Evolutionary conservation across 1,140 invertebrate species (phyloP).

Genomic region (Drosophila sturtevanti): DNA sequence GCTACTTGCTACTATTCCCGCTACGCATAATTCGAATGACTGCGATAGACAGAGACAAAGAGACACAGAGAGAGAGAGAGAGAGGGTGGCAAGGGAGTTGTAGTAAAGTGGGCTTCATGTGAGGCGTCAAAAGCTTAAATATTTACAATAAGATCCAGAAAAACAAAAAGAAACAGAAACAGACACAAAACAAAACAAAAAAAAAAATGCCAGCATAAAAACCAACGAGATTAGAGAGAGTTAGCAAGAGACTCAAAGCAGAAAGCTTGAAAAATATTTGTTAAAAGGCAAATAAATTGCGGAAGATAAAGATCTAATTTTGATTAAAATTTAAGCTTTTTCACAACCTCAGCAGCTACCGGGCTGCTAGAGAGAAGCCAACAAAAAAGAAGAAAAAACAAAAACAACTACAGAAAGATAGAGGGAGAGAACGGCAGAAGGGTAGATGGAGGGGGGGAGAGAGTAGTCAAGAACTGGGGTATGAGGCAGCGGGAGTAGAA

Average conservation of each 20-base stretch:
- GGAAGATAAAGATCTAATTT: constrained; percentile 77
- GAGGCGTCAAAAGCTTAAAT: constrained; percentile 81
- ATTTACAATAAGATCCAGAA: constrained; percentile 53
- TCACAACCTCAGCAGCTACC: constrained; percentile 76
- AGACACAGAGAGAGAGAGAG: not conserved
- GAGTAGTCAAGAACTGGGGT: not conserved
- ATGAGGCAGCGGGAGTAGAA: constrained; percentile 20
- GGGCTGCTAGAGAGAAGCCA: constrained; percentile 33
- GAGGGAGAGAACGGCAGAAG: not conserved
- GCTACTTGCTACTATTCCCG: constrained; percentile 57
- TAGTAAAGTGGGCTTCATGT: constrained; percentile 35
- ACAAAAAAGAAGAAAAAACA: not conserved
- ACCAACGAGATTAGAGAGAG: constrained; percentile 35
- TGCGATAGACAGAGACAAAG: too few species aligned
- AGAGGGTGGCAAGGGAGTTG: not conserved
- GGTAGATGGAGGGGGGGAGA: not conserved
- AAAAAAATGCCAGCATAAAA: not conserved
- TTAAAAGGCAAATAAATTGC: constrained; percentile 78
- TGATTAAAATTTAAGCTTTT: constrained; percentile 82
- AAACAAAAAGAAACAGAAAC: not conserved
- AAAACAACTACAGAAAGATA: constrained; percentile 8
- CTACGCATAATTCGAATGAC: too few species aligned
- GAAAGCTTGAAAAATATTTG: constrained; percentile 74
- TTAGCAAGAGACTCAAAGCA: constrained; percentile 37
- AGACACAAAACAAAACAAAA: not conserved